Base-by-base conservation (phyloP, 2,113 vertebrate species). In the Turnix velox region DNA sequence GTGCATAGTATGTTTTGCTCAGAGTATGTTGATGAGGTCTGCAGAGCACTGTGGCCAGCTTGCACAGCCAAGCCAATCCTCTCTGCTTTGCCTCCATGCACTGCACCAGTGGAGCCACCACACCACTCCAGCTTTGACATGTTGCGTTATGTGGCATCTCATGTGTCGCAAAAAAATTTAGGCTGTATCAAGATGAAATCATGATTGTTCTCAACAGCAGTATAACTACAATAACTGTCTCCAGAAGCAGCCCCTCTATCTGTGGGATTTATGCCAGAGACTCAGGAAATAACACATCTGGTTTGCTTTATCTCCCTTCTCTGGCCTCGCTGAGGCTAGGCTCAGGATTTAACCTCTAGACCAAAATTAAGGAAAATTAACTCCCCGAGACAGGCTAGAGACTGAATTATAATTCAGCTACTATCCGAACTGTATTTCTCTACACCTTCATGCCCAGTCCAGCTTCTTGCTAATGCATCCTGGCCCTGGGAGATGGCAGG, bases 101-200 rank as follows among this genome's bases (percentile, higher is more conserved):
- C 33, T 1, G 4, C 30, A 13, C 8, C 1, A 0, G 5, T 43
- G 37, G 12, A 35, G 54, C 40, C 12, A 2, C 37, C 2, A 0
- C 42, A 30, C 0, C 0, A 18, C 9, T 86, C 15, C 15, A 46
- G 39, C 30, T 76, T 67, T 14, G 18, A 14, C 28, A 33, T 5
- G 4, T 16, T 51, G n/a, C 0, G 0, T 80, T 73, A 46, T 2
- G 1, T 23, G 22, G 19, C 77, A 17, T 35, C 19, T 31, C 43
- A 13, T 74, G 45, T 61, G 63, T 43, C 80, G 61, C 51, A 74
- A 43, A 4, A 58, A 48, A 67, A 51, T 62, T 68, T 37, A 57
- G 27, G 20, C 24, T 71, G 4, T 73, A 86, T 62, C 43, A 80
- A 80, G 65, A 77, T 59, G 42, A 83, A 88, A 86, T 51, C 9